These are phyloP conservation scores for Tautogolabrus adspersus DNA, from an alignment of 2,113 vertebrate species.

Conservation along the genomic window DNA sequence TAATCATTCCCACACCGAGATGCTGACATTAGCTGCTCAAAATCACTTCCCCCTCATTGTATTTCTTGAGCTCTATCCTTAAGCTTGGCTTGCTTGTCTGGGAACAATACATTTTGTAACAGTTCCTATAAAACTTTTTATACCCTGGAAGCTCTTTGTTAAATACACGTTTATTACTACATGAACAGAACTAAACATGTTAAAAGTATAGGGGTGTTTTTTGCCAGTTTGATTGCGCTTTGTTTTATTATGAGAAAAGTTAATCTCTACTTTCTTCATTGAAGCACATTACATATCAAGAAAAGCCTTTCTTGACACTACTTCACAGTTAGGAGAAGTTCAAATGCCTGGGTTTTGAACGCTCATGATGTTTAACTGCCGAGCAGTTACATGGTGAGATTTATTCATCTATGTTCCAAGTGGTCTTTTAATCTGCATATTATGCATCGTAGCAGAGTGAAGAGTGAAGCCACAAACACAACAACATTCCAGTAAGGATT, in stretches of 20 bases:
- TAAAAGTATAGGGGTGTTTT: background rate
- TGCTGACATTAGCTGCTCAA: conserved; percentile 49
- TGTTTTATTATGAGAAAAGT: conserved; percentile 15
- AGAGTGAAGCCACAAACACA: conserved; percentile 57
- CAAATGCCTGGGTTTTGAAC: conserved; percentile 33
- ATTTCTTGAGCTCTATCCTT: conserved; percentile 24
- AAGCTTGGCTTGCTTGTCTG: conserved; percentile 11
- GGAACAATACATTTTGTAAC: conserved; percentile 13
- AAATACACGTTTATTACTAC: conserved; percentile 47
- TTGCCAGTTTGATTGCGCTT: background rate
- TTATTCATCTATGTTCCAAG: conserved; percentile 37
- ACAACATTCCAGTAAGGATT: conserved; percentile 41
- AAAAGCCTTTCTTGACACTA: conserved; percentile 11
- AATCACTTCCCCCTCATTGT: conserved; percentile 1
- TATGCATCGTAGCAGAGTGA: conserved; percentile 28
- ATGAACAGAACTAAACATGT: conserved; percentile 4
- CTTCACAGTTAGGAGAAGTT: conserved; percentile 18
- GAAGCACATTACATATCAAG: conserved; percentile 9
- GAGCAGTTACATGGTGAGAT: conserved; percentile 44
- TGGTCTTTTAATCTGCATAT: conserved; percentile 54
- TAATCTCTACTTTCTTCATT: conserved; percentile 7
- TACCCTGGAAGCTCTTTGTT: conserved; percentile 38
- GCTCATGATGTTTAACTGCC: conserved; percentile 48
- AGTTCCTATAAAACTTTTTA: conserved; percentile 50
- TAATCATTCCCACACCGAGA: conserved; percentile 49